Evolutionary conservation across 2,797 vertebrate species (phyloP).

Genomic region (Liparis tanakae): DNA sequence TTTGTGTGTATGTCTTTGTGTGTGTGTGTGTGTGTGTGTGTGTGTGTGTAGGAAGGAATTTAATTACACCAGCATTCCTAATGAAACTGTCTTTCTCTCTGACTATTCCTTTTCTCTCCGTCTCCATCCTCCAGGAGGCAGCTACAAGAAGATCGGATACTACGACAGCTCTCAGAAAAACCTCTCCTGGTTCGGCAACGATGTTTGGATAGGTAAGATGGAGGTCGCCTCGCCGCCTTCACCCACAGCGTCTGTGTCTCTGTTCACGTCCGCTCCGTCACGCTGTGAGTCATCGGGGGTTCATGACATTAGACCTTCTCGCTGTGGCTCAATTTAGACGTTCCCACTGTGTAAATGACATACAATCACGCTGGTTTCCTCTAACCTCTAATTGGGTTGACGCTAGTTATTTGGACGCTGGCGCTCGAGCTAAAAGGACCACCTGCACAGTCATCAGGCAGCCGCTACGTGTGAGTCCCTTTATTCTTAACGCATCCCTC

Average conservation of each 20-base stretch:
- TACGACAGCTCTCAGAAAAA: conserved; percentile 97
- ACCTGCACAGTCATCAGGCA: conserved; percentile 32
- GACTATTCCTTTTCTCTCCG: conserved; percentile 5
- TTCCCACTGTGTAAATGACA: conserved; percentile 32
- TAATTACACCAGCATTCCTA: conserved; percentile 21
- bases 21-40: no score
- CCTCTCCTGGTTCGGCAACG: conserved; percentile 94
- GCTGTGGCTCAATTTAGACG: conserved; percentile 38
- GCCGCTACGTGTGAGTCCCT: conserved; percentile 17
- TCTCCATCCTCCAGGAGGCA: conserved; percentile 82
- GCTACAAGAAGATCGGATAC: conserved; percentile 97
- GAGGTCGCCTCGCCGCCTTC: conserved; percentile 13
- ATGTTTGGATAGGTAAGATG: conserved; percentile 93
- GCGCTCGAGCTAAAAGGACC: conserved; percentile 30
- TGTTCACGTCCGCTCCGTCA: conserved; percentile 11
- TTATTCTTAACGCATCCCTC: neutral
- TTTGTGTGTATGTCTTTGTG: no score
- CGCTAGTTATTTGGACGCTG: conserved; percentile 47
- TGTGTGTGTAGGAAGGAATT: neutral
- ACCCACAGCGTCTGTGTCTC: neutral
- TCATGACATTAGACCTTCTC: conserved; percentile 39
- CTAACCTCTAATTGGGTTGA: conserved; percentile 38
- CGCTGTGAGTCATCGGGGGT: conserved; percentile 32
- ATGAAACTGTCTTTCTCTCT: conserved; percentile 19
- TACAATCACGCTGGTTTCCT: conserved; percentile 49